Percentiles rank a stretch among this genome's conserved stretches.
Evolutionary conservation across 2,888 invertebrate species (phyloP).

Genomic region (Boloria euphrosyne): DNA sequence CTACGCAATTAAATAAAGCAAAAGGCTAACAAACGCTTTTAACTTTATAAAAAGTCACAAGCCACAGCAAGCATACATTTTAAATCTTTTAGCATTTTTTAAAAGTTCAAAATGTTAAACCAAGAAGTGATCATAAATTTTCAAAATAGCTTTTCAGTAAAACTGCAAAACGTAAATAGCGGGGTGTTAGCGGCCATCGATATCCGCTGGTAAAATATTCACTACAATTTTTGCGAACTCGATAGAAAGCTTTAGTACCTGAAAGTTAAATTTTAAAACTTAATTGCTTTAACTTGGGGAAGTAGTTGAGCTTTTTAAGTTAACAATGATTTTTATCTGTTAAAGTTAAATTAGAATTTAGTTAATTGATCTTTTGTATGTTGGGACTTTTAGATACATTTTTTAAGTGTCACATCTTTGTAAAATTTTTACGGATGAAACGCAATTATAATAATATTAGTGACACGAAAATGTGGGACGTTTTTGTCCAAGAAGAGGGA

Average conservation of each 20-base stretch:
- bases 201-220: slow-evolving; percentile 16
- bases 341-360: background rate
- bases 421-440: too few species aligned
- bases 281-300: slow-evolving; percentile 14
- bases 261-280: slow-evolving; percentile 16
- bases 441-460: too few species aligned
- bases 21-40: background rate
- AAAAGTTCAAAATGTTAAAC: slow-evolving; percentile 10
- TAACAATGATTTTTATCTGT: slow-evolving; percentile 13
- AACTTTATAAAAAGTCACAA: background rate
- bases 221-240: slow-evolving; percentile 19
- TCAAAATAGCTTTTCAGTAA: slow-evolving; percentile 13
- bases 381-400: too few species aligned
- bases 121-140: slow-evolving; percentile 19
- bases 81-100: background rate
- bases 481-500: too few species aligned
- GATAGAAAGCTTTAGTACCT: slow-evolving; percentile 12
- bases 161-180: slow-evolving; percentile 22
- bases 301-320: slow-evolving; percentile 12
- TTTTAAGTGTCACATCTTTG: too few species aligned
- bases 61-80: slow-evolving; percentile 2
- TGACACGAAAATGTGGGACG: too few species aligned
- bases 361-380: too few species aligned
- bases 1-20: too few species aligned
- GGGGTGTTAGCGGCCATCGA: slow-evolving; percentile 18